Evolutionary conservation across 2,888 invertebrate species (phyloP).

Genomic region (Agrochola litura): DNA sequence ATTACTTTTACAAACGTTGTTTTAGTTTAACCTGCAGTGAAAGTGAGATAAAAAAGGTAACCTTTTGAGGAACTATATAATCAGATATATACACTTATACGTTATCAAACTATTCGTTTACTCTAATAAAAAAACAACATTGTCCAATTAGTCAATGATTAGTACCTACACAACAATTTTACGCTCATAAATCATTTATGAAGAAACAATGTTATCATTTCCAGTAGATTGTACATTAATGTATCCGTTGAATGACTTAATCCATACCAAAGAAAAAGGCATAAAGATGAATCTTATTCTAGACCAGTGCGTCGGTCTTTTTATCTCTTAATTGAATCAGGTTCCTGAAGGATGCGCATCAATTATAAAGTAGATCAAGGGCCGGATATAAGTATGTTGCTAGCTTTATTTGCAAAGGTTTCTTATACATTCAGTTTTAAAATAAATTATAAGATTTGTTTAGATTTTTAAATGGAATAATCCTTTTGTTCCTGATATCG

Average conservation of each 20-base stretch:
- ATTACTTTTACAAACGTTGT: neutral
- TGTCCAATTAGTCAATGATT: slow-evolving; percentile 7
- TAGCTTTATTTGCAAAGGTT: slow-evolving; percentile 24
- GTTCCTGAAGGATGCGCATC: slow-evolving; percentile 51
- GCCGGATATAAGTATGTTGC: slow-evolving; percentile 50
- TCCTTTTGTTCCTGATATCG: no score
- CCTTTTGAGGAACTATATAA: neutral
- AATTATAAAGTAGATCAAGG: slow-evolving; percentile 62
- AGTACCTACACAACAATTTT: slow-evolving; percentile 3
- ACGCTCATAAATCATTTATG: slow-evolving; percentile 30
- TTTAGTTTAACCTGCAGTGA: no score
- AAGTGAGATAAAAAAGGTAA: no score
- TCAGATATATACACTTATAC: neutral
- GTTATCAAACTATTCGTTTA: neutral
- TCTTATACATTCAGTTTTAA: neutral
- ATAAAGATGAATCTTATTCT: slow-evolving; percentile 39
- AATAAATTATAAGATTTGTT: neutral
- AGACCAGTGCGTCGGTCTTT: slow-evolving; percentile 25
- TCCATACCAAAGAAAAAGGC: slow-evolving; percentile 43
- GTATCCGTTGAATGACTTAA: slow-evolving; percentile 50
- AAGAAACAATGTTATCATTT: slow-evolving; percentile 39
- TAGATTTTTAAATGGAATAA: neutral
- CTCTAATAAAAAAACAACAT: no score
- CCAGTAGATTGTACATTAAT: slow-evolving; percentile 22
- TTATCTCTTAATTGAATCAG: slow-evolving; percentile 58